Percentiles rank a stretch among this genome's conserved stretches.
These are phyloP conservation scores for Neostethus bicornis DNA, from an alignment of 2,797 vertebrate species.

Conservation along the genomic window DNA sequence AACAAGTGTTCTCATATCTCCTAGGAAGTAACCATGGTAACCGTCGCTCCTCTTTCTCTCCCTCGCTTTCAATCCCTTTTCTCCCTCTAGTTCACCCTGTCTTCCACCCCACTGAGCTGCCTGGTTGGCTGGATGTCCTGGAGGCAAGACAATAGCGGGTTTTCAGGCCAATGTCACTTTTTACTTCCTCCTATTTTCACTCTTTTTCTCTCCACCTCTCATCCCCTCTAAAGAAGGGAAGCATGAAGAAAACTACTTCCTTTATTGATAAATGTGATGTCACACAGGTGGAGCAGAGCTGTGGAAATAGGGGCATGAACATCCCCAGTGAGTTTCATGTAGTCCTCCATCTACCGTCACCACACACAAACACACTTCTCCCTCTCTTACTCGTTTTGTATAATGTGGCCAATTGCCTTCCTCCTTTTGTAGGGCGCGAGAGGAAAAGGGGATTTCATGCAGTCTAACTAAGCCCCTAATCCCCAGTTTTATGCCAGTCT, in stretches of 20 bases:
- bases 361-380: slow-evolving; percentile 16
- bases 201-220: background rate
- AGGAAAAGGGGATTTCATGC: slow-evolving; percentile 80
- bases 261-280: slow-evolving; percentile 67
- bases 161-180: slow-evolving; percentile 81
- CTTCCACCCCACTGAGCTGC: slow-evolving; percentile 59
- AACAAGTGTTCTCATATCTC: slow-evolving; percentile 81
- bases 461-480: slow-evolving; percentile 78
- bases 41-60: slow-evolving; percentile 46
- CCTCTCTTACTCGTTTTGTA: slow-evolving; percentile 53
- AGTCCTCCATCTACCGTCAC: background rate
- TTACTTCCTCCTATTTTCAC: slow-evolving; percentile 9
- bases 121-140: slow-evolving; percentile 79
- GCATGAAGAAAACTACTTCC: slow-evolving; percentile 22
- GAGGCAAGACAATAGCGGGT: slow-evolving; percentile 82
- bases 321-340: slow-evolving; percentile 36
- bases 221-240: slow-evolving; percentile 40
- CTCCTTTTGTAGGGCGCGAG: slow-evolving; percentile 69
- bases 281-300: slow-evolving; percentile 52
- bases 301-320: slow-evolving; percentile 35
- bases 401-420: slow-evolving; percentile 70
- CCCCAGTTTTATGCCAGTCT: slow-evolving; percentile 71
- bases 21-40: slow-evolving; percentile 82
- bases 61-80: slow-evolving; percentile 6
- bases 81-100: slow-evolving; percentile 38